Percentiles rank a stretch among this genome's conserved stretches.
Conservation (phyloP, 2,797 vertebrate species). For the Columba guinea region DNA sequence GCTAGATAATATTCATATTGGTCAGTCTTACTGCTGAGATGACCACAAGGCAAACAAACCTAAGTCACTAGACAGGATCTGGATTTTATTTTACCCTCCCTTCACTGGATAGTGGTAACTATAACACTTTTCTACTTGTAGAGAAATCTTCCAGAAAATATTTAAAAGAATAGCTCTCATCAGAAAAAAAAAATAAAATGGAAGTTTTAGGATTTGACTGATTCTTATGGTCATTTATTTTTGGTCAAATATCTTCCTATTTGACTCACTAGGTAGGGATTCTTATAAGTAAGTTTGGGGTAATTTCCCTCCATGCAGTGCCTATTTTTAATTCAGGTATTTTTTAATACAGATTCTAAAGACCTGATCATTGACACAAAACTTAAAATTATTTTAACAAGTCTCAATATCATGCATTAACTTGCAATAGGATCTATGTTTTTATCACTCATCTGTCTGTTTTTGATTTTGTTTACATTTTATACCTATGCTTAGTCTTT, state of each 20-base stretch:
- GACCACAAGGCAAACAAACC: neutral
- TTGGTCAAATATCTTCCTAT: neutral
- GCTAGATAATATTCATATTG: neutral
- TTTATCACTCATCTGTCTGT: neutral
- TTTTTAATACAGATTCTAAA: neutral
- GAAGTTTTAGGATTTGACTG: neutral
- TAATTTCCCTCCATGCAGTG: neutral
- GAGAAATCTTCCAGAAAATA: neutral
- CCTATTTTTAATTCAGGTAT: neutral
- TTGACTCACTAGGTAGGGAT: neutral
- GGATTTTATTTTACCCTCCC: neutral
- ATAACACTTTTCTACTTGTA: neutral
- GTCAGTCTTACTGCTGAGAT: neutral
- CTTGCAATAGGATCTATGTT: neutral
- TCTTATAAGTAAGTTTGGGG: neutral
- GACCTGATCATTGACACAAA: neutral
- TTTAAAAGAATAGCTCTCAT: neutral
- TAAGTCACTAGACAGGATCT: neutral
- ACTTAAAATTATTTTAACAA: neutral
- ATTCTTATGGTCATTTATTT: neutral
- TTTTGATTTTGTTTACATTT: neutral
- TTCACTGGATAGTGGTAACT: neutral
- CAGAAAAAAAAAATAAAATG: neutral
- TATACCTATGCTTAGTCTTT: neutral
- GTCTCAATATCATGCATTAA: neutral